Evolutionary conservation across 2,797 vertebrate species (phyloP), one percentile per base, ranked within the genome.

Genomic region (Spheniscus humboldti): DNA sequence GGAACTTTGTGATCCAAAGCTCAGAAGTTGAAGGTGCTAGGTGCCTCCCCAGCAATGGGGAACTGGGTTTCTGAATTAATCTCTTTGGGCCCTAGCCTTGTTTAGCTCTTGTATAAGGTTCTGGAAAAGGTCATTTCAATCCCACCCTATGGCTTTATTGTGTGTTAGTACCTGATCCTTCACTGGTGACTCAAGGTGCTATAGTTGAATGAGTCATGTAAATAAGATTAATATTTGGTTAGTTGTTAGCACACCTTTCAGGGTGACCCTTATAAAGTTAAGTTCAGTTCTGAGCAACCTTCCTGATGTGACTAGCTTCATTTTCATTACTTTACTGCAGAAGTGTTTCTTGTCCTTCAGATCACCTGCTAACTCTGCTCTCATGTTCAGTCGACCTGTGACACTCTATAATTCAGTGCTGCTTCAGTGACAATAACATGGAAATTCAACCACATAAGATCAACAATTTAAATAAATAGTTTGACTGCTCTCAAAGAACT

Each of bases 391-490:
- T 66, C 1, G 0, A 60, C 90, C 66, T 81, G 14, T 92, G 74
- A 68, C 53, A 37, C 35, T 56, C 30, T 62, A 48, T 85, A 92
- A 80, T 79, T 95, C 62, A 90, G 7, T 66, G 59, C 76, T 94
- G 47, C 67, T 87, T 78, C 63, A 69, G 15, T 76, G 78, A 83
- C 67, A 92, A 52, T 77, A 88, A 59, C 48, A 59, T 3, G 93
- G 45, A 84, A 92, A 93, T 78, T 92, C 81, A 66, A 66, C 31
- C 37, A 72, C 64, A 52, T 13, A 87, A 71, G 60, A 92, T 39
- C 73, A 93, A 74, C 59, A 45, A 33, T 90, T 92, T 94, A 80
- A 92, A 91, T 80, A 88, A 92, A 84, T 68, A 78, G 39, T 93
- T 91, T 91, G 69, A 37, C 55, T 90, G n/a, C 76, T 84, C 55